Percentiles rank a stretch among this genome's conserved stretches.
phyloP scores from a whole-genome alignment of 2,888 invertebrate genomes.

The Xiphydria camelus region DNA sequence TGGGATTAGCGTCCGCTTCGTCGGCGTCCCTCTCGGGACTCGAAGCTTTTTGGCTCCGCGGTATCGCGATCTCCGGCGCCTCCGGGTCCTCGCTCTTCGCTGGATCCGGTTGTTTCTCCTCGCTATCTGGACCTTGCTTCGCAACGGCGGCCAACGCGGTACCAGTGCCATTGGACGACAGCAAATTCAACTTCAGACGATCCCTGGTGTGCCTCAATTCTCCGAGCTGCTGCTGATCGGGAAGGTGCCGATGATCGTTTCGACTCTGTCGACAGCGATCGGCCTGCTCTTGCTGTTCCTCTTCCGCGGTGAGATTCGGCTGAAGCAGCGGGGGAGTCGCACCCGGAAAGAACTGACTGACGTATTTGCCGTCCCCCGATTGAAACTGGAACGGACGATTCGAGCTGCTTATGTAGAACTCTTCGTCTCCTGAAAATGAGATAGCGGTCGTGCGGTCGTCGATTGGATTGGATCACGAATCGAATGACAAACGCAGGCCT shows the following conservation, averaged over 20 bases:
- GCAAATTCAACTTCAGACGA: constrained; percentile 71
- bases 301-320: constrained; percentile 41
- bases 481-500: too few relatives aligned
- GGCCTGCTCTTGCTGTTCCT: constrained; percentile 43
- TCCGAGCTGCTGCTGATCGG: constrained; percentile 60
- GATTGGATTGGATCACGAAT: too few relatives aligned
- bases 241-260: constrained; percentile 23
- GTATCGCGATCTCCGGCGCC: constrained; percentile 1
- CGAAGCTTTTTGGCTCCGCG: too few relatives aligned
- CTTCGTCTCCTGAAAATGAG: constrained; percentile 63
- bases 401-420: constrained; percentile 75
- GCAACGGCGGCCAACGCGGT: constrained; percentile 14
- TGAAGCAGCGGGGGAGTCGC: constrained; percentile 32
- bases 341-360: constrained; percentile 77
- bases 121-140: constrained; percentile 18
- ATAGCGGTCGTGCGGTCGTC: too few relatives aligned
- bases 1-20: constrained; percentile 7
- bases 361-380: constrained; percentile 58
- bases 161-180: constrained; percentile 36
- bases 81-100: constrained; percentile 17
- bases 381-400: constrained; percentile 70
- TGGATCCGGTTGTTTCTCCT: constrained; percentile 5
- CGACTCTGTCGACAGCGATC: constrained; percentile 37
- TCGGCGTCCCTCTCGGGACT: too few relatives aligned
- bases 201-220: constrained; percentile 74